Evolutionary conservation across 1,140 invertebrate species (phyloP), one percentile per base, ranked within the genome.

Genomic region (Calephelis nemesis): DNA sequence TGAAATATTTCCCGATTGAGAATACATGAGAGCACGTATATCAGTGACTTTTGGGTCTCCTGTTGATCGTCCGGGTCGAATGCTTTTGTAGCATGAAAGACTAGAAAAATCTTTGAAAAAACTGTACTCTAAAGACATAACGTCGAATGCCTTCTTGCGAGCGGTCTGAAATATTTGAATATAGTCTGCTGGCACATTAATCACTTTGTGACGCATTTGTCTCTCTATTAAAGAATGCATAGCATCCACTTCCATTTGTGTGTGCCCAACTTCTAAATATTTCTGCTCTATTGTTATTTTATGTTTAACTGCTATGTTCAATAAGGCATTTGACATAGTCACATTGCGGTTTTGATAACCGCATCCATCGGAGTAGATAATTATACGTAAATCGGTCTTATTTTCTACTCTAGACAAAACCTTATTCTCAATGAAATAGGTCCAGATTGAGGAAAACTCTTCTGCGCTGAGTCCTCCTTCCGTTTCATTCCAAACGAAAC

Each of bases 211-310:
- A 50, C 48, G 48, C n/a, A 50, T 9, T 50, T 50, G 12, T 13
- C 48, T 12, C 13, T 50, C 48, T 50, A 50, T 50, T 50, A 13
- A n/a, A 30, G 48, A 50, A 10, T 50, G 48, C 12, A 50, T 50
- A 10, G 8, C 10, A 10, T 50, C 48, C 48, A 50, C 48, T 10
- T 63, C 62, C 62, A 63, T 63, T 63, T 63, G 62, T 6, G 62
- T 63, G 10, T 63, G 62, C 7, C 42, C 62, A 4, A 45, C 45
- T 47, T 63, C 62, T 13, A 63, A 45, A 30, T 30, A 30, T 30
- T 30, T 30, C 30, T 30, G 30, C 30, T 30, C 30, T 30, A 30
- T 30, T 30, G 42, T 13, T 3, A 63, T 7, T 5, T 63, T 63
- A 12, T 63, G 6, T 45, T 12, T 8, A 11, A 63, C 15, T n/a